Percentiles rank a stretch among this genome's conserved stretches.
Conservation (phyloP, 2,888 invertebrate species). For the Chrysopilus asiliformis region DNA sequence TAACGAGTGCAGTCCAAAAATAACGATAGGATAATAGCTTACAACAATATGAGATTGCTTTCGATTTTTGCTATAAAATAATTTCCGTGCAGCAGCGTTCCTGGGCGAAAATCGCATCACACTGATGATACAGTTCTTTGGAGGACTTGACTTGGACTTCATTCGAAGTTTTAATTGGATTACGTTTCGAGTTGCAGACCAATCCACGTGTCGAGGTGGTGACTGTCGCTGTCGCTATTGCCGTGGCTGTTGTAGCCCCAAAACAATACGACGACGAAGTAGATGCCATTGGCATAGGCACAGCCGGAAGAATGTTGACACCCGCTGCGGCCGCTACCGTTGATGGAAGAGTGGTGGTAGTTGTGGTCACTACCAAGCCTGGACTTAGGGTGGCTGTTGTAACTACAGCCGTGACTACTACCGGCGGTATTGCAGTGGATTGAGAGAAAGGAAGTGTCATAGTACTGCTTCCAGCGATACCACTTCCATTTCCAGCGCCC, state of each 20-base stretch:
- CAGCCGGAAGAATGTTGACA: constrained; percentile 5
- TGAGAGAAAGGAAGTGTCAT: no score
- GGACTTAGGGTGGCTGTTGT: constrained; percentile 10
- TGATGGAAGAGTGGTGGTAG: constrained; percentile 6
- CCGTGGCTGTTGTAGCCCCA: constrained; percentile 6
- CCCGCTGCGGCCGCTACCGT: constrained; percentile 5
- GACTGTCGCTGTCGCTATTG: no score
- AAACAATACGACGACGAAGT: constrained; percentile 3
- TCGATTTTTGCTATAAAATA: constrained; percentile 28
- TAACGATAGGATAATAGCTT: no score
- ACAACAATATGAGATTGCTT: no score
- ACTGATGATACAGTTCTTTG: no score
- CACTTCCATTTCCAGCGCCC: no score
- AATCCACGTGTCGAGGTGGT: no score
- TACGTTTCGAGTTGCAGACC: no score
- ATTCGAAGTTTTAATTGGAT: no score
- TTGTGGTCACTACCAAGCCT: constrained; percentile 12
- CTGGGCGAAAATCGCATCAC: constrained; percentile 28
- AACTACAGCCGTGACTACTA: constrained; percentile 4
- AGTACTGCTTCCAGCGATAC: not conserved
- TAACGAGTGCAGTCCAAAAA: no score
- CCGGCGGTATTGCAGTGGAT: constrained; percentile 6
- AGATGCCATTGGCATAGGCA: constrained; percentile 9
- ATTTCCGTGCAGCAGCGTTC: constrained; percentile 30
- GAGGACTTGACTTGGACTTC: no score